Evolutionary conservation across 2,797 vertebrate species (phyloP).

Genomic region (Helostoma temminkii): DNA sequence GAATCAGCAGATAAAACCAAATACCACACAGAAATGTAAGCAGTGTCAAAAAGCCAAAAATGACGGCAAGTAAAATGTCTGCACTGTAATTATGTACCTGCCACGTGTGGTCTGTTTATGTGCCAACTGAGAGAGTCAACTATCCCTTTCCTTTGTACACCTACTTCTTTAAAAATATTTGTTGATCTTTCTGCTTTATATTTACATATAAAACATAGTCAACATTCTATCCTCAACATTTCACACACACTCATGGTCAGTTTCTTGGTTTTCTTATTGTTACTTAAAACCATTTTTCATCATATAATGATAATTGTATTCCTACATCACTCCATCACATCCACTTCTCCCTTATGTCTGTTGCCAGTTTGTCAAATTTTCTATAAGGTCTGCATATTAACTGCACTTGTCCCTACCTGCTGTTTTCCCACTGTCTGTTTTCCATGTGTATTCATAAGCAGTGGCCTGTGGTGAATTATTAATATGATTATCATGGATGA

Average conservation of each 20-base stretch:
- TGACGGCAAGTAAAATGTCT: slow-evolving; percentile 11
- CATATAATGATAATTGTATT: no score
- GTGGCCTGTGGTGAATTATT: slow-evolving; percentile 39
- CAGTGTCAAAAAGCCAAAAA: slow-evolving; percentile 23
- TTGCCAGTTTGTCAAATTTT: not conserved
- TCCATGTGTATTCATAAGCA: slow-evolving; percentile 44
- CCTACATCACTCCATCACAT: slow-evolving; percentile 18
- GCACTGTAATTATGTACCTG: slow-evolving; percentile 17
- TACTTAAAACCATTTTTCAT: not conserved
- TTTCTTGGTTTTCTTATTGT: not conserved
- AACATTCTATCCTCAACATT: not conserved
- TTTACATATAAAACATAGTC: not conserved
- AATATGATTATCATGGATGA: slow-evolving; percentile 55
- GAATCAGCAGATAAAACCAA: slow-evolving; percentile 49
- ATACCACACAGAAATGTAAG: slow-evolving; percentile 25
- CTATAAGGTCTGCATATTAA: not conserved
- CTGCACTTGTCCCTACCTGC: slow-evolving; percentile 10
- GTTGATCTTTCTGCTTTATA: not conserved
- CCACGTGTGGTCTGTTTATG: slow-evolving; percentile 12
- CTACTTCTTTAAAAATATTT: slow-evolving; percentile 1
- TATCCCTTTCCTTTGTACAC: not conserved
- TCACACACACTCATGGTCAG: not conserved
- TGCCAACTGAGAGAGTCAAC: slow-evolving; percentile 6
- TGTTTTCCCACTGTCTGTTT: slow-evolving; percentile 19
- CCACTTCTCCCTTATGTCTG: not conserved